Conservation (phyloP, 2,797 vertebrate species). For the Lacerta viridis region DNA sequence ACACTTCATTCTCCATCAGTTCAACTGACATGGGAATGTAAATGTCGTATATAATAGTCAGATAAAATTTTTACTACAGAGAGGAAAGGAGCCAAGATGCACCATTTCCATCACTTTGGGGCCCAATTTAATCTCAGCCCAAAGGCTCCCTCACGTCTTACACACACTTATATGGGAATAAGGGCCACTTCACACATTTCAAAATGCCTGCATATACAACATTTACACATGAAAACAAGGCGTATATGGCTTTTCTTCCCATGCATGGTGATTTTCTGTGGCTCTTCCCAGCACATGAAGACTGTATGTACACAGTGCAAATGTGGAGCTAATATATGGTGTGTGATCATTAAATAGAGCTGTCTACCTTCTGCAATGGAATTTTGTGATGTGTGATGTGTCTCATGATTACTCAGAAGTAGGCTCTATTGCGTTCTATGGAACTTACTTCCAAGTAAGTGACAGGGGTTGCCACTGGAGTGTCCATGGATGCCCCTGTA, state of each 20-base stretch:
- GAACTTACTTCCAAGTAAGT: no score
- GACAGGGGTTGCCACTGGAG: no score
- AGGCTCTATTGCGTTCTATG: no score
- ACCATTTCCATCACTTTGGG: slow-evolving; percentile 49
- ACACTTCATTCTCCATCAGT: slow-evolving; percentile 80
- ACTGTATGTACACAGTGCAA: neutral
- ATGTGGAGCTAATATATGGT: neutral
- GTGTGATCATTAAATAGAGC: neutral
- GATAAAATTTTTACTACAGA: slow-evolving; percentile 62
- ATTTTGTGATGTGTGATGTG: no score
- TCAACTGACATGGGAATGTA: slow-evolving; percentile 77
- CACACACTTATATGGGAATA: neutral
- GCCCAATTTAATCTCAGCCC: slow-evolving; percentile 48
- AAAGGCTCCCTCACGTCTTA: neutral
- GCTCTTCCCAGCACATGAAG: neutral
- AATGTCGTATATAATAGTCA: slow-evolving; percentile 73
- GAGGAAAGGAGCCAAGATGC: slow-evolving; percentile 47
- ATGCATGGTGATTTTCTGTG: neutral
- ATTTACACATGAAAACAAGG: neutral
- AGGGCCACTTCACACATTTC: neutral
- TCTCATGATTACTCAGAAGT: no score
- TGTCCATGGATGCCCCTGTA: no score
- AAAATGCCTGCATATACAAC: neutral
- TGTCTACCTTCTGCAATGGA: neutral
- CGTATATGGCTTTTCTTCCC: neutral